phyloP scores from a whole-genome alignment of 2,888 invertebrate genomes.

The Idaea dimidiata region DNA sequence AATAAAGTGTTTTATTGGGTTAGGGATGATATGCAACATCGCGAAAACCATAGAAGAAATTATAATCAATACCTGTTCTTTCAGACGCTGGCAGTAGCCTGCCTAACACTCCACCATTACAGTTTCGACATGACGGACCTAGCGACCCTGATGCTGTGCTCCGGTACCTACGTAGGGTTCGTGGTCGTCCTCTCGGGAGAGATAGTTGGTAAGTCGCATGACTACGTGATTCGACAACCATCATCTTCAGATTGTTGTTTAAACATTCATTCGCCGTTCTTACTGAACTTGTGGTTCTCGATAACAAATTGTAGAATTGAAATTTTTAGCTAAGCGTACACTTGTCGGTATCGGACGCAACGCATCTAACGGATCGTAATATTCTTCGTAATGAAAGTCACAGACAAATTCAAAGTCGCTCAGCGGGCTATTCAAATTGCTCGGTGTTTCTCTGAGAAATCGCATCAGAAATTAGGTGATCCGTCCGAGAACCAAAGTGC shows the following conservation, averaged over 20 bases:
- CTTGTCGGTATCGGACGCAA: too few species aligned
- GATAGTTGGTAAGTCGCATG: slow-evolving; percentile 56
- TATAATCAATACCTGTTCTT: slow-evolving; percentile 22
- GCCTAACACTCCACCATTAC: slow-evolving; percentile 65
- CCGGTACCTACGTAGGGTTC: slow-evolving; percentile 69
- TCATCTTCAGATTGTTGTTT: slow-evolving; percentile 5
- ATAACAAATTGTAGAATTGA: not conserved
- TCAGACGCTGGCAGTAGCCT: slow-evolving; percentile 62
- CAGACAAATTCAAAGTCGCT: too few species aligned
- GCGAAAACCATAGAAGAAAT: too few species aligned
- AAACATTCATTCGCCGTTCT: not conserved
- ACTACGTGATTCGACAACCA: slow-evolving; percentile 3
- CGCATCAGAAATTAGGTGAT: too few species aligned
- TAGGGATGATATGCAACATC: too few species aligned
- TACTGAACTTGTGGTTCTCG: not conserved
- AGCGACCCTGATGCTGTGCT: slow-evolving; percentile 68
- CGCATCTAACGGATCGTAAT: too few species aligned
- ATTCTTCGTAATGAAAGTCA: too few species aligned
- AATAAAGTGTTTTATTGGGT: too few species aligned
- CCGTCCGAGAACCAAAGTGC: too few species aligned
- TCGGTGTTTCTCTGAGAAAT: too few species aligned
- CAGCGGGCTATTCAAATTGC: too few species aligned
- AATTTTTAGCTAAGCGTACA: too few species aligned
- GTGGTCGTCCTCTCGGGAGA: slow-evolving; percentile 70
- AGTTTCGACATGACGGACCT: slow-evolving; percentile 71